These are phyloP conservation scores for Chloropsis hardwickii DNA, from an alignment of 2,113 vertebrate species.

Conservation along the genomic window DNA sequence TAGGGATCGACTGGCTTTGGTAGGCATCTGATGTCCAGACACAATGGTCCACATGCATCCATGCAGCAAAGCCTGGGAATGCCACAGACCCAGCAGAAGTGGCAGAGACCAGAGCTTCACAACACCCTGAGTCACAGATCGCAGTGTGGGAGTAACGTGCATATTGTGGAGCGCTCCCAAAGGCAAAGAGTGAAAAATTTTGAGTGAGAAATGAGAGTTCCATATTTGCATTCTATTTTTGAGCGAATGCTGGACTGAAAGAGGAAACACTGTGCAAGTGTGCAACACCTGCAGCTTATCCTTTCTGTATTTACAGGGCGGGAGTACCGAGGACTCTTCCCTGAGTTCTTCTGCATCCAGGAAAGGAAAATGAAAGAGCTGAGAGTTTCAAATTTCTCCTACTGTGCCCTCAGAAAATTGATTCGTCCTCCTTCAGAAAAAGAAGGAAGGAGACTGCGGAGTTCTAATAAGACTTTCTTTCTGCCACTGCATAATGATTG, in stretches of 20 bases:
- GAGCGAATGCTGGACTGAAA: neutral
- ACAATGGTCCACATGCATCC: neutral
- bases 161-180: neutral
- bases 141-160: neutral
- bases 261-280: neutral
- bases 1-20: neutral
- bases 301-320: neutral
- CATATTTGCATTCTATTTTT: neutral
- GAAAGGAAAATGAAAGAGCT: neutral
- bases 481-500: fast-evolving
- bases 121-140: neutral
- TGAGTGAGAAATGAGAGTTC: neutral
- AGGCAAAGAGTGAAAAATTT: neutral
- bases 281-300: neutral
- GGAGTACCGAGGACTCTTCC: fast-evolving
- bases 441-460: neutral
- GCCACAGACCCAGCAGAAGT: neutral
- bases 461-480: neutral
- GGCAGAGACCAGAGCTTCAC: neutral
- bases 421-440: neutral
- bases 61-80: neutral
- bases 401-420: neutral
- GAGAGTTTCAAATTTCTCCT: neutral
- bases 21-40: neutral
- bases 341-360: neutral